Evolutionary conservation across 2,113 vertebrate species (phyloP).

Genomic region (Desmodus rotundus): DNA sequence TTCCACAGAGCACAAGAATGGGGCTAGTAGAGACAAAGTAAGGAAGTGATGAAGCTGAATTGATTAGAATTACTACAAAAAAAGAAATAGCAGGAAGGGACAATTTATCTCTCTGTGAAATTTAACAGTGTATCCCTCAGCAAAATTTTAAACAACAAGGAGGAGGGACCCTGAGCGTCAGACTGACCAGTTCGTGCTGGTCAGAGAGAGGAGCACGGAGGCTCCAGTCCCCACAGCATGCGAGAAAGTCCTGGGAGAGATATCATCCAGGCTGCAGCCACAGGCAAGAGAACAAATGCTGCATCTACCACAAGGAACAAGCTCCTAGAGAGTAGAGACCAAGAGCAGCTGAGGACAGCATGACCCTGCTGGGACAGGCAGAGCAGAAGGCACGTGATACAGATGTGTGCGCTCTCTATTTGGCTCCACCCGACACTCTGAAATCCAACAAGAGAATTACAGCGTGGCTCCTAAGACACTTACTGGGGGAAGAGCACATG

Average conservation of each 20-base stretch:
- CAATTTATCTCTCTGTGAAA: not conserved
- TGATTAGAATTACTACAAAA: not conserved
- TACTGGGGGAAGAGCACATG: not conserved
- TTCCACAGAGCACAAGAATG: not conserved
- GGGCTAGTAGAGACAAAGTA: not conserved
- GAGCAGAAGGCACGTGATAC: not conserved
- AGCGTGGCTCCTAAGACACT: not conserved
- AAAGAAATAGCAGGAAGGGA: not conserved
- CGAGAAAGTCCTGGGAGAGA: not conserved
- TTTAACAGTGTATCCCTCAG: not conserved
- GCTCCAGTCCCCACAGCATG: not conserved
- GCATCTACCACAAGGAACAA: not conserved
- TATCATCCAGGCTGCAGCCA: not conserved
- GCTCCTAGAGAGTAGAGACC: not conserved
- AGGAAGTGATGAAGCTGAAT: not conserved
- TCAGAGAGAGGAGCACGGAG: not conserved
- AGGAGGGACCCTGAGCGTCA: not conserved
- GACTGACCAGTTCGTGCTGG: not conserved
- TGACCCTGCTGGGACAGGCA: not conserved
- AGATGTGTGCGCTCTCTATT: not conserved
- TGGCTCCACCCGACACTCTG: not conserved
- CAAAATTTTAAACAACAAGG: slow-evolving; percentile 19
- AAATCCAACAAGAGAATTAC: not conserved
- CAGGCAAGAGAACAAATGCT: not conserved
- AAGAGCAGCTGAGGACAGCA: not conserved